Conservation (phyloP, 37 sponge, comb jelly and placozoan genomes). For the Spongia lamella region DNA sequence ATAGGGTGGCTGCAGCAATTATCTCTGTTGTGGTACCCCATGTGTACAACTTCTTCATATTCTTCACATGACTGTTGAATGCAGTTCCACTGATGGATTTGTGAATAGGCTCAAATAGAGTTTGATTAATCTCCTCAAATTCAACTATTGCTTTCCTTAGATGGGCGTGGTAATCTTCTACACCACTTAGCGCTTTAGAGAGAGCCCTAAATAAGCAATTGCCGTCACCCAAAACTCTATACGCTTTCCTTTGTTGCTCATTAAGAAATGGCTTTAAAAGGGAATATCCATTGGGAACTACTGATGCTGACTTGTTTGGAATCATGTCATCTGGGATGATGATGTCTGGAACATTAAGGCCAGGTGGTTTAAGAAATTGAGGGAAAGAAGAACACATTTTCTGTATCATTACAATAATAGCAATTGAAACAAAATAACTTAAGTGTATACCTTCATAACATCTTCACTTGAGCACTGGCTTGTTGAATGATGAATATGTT, state of each 20-base stretch:
- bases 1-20: slow-evolving; percentile 10
- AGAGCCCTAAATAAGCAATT: slow-evolving; percentile 12
- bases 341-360: too few relatives aligned
- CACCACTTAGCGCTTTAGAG: slow-evolving; percentile 12
- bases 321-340: slow-evolving; percentile 16
- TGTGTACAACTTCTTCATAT: slow-evolving; percentile 5
- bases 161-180: background rate
- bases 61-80: background rate
- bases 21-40: slow-evolving; percentile 14
- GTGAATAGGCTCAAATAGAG: slow-evolving; percentile 4
- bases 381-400: too few relatives aligned
- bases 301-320: too few relatives aligned
- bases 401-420: too few relatives aligned
- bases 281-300: too few relatives aligned
- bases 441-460: too few relatives aligned
- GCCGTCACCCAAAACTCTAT: slow-evolving; percentile 8
- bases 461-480: too few relatives aligned
- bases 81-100: background rate
- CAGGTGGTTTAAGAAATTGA: too few relatives aligned
- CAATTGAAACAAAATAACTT: too few relatives aligned
- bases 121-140: background rate
- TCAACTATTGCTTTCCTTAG: background rate
- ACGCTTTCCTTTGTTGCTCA: background rate
- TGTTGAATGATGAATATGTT: too few relatives aligned
- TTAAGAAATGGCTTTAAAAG: background rate